Evolutionary conservation across 2,888 invertebrate genomes (phyloP), one percentile per base, ranked within the genome.

Genomic region (Carterocephalus palaemon): DNA sequence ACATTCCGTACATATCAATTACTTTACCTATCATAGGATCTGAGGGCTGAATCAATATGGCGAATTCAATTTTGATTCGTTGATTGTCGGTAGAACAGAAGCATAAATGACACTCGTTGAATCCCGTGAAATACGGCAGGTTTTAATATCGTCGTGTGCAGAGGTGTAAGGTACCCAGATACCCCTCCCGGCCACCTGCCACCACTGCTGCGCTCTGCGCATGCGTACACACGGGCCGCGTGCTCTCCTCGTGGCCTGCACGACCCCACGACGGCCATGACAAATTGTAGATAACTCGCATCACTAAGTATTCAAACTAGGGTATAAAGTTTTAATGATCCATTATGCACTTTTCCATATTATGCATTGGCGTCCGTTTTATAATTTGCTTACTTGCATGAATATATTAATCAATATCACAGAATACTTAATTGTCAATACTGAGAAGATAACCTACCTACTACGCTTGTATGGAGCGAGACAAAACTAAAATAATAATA

Each of bases 151-250:
- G 46, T 49, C 47, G 59, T 64, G 59, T 64, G 61, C 59, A 58
- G 58, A 49, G 62, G 69, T 65, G 68, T 62, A 69, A 63, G 67
- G 61, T 56, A n/a, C n/a, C n/a, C n/a, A n/a, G n/a, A n/a, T 42
- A 39, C 26, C 49, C 51, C 38, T 26, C 37, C 47, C 46, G 29
- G 28, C 46, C 47, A 24, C 42, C 9, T 46, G 51, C 42, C 51
- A 41, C 51, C 48, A 39, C 51, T 43, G 51, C 43, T 52, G 39
- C 49, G 55, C 52, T 67, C 49, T 46, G 67, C 85, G 84, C 85
- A 79, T 71, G 84, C 82, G 78, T 75, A 74, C 70, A 67, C 68
- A 71, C 64, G 52, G 9, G 57, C 75, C 70, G 72, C 83, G 76
- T 84, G 80, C 64, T 76, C 67, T 67, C 78, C 82, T 80, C 83